These are phyloP conservation scores for Chloroclysta siterata DNA, from an alignment of 2,888 invertebrate species.

Conservation along the genomic window DNA sequence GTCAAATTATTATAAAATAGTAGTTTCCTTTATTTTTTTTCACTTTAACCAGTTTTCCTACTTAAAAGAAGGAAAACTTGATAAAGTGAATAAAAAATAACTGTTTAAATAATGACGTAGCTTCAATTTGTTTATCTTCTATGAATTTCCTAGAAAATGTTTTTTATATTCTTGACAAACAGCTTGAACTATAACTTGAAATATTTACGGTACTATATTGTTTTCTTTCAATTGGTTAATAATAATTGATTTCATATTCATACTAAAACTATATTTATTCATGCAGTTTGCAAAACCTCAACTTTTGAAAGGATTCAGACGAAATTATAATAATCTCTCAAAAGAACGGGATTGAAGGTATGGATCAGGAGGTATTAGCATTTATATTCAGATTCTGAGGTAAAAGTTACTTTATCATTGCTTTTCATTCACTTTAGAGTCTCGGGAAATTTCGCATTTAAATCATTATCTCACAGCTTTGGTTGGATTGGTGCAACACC, in stretches of 20 bases:
- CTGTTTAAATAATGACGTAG: too few relatives aligned
- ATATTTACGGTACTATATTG: neutral
- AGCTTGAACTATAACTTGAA: too few relatives aligned
- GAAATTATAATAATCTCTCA: slow-evolving; percentile 80
- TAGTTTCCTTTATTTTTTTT: too few relatives aligned
- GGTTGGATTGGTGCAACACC: neutral
- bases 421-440: slow-evolving; percentile 60
- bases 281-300: slow-evolving; percentile 64
- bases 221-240: neutral
- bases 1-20: too few relatives aligned
- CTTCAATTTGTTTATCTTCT: too few relatives aligned
- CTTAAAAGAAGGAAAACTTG: too few relatives aligned
- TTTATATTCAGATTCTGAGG: slow-evolving; percentile 78
- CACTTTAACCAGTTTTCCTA: too few relatives aligned
- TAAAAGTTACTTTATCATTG: slow-evolving; percentile 75
- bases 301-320: slow-evolving; percentile 73
- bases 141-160: too few relatives aligned
- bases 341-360: slow-evolving; percentile 77
- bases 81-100: too few relatives aligned
- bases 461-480: slow-evolving; percentile 21
- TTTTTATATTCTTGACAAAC: too few relatives aligned
- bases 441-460: slow-evolving; percentile 33
- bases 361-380: slow-evolving; percentile 78
- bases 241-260: neutral
- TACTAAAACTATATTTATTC: slow-evolving; percentile 61